A percentile compares a stretch with the other conserved stretches of the same genome.
Conservation (phyloP, 2,888 invertebrate species). For the Rhagonycha lutea region DNA sequence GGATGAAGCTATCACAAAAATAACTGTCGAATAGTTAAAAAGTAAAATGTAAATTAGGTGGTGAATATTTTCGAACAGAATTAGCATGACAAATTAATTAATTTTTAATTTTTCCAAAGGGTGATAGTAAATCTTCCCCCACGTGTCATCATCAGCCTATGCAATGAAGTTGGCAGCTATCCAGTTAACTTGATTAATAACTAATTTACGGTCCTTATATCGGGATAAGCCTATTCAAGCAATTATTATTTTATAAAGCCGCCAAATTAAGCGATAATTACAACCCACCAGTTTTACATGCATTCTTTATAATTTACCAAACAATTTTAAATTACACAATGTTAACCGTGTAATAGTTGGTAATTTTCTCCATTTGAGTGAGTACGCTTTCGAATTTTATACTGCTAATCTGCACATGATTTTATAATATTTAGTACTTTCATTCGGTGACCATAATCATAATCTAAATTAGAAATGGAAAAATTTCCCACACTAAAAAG, state of each 20-base stretch:
- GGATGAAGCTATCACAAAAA: neutral
- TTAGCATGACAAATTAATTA: neutral
- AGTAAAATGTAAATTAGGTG: neutral
- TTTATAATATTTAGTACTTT: neutral
- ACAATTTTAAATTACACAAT: conserved; percentile 6
- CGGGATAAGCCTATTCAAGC: conserved; percentile 1
- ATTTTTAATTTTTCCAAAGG: neutral
- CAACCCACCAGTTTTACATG: neutral
- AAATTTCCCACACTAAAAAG: neutral
- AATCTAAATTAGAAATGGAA: neutral
- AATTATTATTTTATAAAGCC: neutral
- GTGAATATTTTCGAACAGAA: neutral
- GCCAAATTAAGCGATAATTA: conserved; percentile 5
- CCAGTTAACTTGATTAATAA: conserved; percentile 16
- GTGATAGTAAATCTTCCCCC: conserved; percentile 1
- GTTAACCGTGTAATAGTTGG: neutral
- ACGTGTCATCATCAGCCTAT: conserved; percentile 11
- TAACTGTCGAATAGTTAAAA: neutral
- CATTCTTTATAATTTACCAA: neutral
- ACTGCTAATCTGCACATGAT: neutral
- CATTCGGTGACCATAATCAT: neutral
- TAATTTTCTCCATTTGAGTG: neutral
- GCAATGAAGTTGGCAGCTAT: conserved; percentile 11
- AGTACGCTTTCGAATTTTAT: neutral
- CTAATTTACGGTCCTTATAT: conserved; percentile 8